Percentiles rank a stretch among this genome's conserved stretches.
These are phyloP conservation scores for Anisognathus igniventris DNA, from an alignment of 2,797 vertebrate species.

Conservation along the genomic window DNA sequence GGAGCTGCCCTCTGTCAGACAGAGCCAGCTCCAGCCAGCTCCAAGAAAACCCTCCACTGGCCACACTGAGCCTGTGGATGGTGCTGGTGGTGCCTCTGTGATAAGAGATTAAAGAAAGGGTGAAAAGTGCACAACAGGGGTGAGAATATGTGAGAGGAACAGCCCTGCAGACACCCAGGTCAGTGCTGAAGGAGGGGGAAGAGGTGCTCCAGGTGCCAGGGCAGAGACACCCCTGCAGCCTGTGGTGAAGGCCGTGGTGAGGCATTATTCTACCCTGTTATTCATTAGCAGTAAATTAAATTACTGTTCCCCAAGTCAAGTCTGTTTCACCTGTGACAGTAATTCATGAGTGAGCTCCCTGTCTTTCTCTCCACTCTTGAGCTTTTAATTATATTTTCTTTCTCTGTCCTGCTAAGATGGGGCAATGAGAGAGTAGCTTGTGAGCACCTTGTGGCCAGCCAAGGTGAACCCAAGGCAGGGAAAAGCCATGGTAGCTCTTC, in stretches of 20 bases:
- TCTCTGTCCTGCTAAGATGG: not conserved
- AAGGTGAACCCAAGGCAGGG: not conserved
- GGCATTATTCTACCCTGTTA: not conserved
- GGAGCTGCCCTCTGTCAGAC: fast-evolving
- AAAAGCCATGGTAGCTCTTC: not conserved
- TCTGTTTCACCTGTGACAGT: not conserved
- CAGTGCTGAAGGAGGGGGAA: not conserved
- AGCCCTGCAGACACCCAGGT: not conserved
- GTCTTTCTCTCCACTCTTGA: not conserved
- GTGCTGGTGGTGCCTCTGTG: not conserved
- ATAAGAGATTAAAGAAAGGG: not conserved
- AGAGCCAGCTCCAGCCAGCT: not conserved
- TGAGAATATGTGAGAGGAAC: not conserved
- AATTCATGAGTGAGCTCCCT: not conserved
- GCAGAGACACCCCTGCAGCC: not conserved
- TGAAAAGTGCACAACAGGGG: not conserved
- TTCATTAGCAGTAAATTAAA: not conserved
- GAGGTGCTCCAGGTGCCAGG: not conserved
- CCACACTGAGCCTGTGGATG: not conserved
- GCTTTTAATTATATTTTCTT: not conserved
- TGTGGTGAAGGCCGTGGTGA: not conserved
- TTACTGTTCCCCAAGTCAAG: not conserved
- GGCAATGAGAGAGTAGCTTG: not conserved
- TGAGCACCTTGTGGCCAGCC: not conserved
- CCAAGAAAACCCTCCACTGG: fast-evolving